phyloP scores from a whole-genome alignment of 2,113 vertebrate species.

The Panurus biarmicus region DNA sequence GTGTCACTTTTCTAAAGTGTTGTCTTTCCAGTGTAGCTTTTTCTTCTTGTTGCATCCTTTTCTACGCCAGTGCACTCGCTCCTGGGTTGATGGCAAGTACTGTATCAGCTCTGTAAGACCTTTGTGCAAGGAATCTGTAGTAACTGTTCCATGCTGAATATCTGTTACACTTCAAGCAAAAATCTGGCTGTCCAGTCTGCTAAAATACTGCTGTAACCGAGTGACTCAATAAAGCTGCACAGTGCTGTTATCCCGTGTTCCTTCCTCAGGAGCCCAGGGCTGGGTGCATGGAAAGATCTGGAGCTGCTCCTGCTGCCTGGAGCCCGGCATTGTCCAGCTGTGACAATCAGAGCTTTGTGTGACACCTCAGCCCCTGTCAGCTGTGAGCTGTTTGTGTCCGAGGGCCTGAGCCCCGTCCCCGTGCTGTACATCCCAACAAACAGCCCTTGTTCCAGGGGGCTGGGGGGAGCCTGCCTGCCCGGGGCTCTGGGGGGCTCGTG shows the following conservation, averaged over 20 bases:
- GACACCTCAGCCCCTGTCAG: conserved; percentile 58
- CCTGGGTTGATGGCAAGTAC: conserved; percentile 73
- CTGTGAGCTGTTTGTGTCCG: conserved; percentile 47
- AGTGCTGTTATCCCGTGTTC: conserved; percentile 65
- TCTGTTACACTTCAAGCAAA: conserved; percentile 65
- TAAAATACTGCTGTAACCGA: conserved; percentile 75
- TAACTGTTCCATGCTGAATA: conserved; percentile 71
- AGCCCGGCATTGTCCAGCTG: conserved; percentile 21
- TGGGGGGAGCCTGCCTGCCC: background rate
- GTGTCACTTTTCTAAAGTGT: conserved; percentile 82
- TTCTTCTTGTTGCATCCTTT: conserved; percentile 77
- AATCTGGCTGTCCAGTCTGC: conserved; percentile 68
- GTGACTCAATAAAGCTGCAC: conserved; percentile 81
- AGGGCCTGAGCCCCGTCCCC: conserved; percentile 17
- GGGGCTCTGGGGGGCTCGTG: background rate
- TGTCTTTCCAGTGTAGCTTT: conserved; percentile 81
- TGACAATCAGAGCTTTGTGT: conserved; percentile 70
- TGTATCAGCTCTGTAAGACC: conserved; percentile 74
- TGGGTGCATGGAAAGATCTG: background rate
- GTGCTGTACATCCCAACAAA: background rate
- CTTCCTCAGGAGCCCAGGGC: background rate
- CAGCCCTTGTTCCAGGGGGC: conserved; percentile 20
- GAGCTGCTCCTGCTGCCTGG: background rate
- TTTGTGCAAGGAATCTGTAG: conserved; percentile 72
- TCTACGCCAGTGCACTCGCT: conserved; percentile 67